Evolutionary conservation across 2,888 invertebrate species (phyloP).

Genomic region (Epinotia bilunana): DNA sequence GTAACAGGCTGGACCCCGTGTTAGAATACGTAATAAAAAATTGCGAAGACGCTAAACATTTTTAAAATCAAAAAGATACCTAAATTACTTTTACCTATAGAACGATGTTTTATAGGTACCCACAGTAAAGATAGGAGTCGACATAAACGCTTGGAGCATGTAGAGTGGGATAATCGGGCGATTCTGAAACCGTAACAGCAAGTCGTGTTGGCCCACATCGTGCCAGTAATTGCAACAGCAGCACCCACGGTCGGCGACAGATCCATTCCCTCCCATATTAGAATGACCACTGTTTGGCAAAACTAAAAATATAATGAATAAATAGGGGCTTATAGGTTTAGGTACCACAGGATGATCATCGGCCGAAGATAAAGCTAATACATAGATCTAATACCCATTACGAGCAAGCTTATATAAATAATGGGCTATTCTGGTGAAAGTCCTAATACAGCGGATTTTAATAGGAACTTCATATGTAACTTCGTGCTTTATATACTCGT

Average conservation of each 20-base stretch:
- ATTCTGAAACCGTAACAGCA: slow-evolving; percentile 53
- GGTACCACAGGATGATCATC: background rate
- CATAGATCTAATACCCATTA: too few relatives aligned
- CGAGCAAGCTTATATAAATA: too few relatives aligned
- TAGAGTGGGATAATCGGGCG: slow-evolving; percentile 54
- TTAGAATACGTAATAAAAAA: too few relatives aligned
- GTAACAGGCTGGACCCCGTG: too few relatives aligned
- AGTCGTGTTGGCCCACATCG: slow-evolving; percentile 54
- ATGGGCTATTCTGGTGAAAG: too few relatives aligned
- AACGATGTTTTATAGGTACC: background rate
- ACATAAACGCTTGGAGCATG: slow-evolving; percentile 34
- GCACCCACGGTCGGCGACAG: slow-evolving; percentile 48
- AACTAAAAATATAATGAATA: background rate
- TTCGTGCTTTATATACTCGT: too few relatives aligned
- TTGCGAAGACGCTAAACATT: too few relatives aligned
- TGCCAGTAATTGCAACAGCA: slow-evolving; percentile 53
- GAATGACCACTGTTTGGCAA: background rate
- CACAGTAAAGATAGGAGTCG: background rate
- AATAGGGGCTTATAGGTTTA: too few relatives aligned
- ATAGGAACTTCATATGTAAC: too few relatives aligned
- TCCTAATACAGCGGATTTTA: too few relatives aligned
- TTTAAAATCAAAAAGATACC: too few relatives aligned
- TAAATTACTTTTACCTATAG: background rate
- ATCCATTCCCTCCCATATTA: slow-evolving; percentile 48
- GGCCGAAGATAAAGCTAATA: too few relatives aligned